A percentile compares a stretch with the other conserved stretches of the same genome.
Conservation (phyloP, 2,797 vertebrate genomes). For the Toxotes lorentzi region DNA sequence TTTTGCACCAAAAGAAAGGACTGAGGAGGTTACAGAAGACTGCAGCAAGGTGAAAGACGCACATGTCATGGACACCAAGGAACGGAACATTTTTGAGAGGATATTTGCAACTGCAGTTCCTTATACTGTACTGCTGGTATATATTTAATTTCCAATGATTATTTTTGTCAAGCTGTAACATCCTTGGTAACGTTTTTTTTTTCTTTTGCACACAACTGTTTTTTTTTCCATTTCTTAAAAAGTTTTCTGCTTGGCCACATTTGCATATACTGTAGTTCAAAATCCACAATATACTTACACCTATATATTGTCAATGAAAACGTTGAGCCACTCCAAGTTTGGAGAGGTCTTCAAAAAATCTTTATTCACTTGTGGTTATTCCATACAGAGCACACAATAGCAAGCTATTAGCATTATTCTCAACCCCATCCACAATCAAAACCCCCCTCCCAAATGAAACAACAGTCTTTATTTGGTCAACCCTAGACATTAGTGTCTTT, state of each 20-base stretch:
- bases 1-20: slow-evolving; percentile 25
- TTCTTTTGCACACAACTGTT: not conserved
- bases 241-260: slow-evolving; percentile 5
- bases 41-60: slow-evolving; percentile 24
- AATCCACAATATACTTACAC: slow-evolving; percentile 14
- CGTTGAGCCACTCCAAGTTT: slow-evolving; percentile 78
- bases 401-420: slow-evolving; percentile 74
- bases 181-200: not conserved
- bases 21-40: slow-evolving; percentile 20
- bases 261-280: not conserved
- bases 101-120: no score
- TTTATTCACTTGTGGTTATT: slow-evolving; percentile 90
- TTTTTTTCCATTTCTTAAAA: not conserved
- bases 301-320: slow-evolving; percentile 74
- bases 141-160: not conserved
- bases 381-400: slow-evolving; percentile 86
- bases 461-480: slow-evolving; percentile 65
- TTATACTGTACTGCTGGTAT: no score
- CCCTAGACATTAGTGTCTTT: slow-evolving; percentile 64
- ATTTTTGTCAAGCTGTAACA: not conserved
- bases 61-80: slow-evolving; percentile 63
- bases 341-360: slow-evolving; percentile 86
- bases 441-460: slow-evolving; percentile 70
- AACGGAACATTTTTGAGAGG: slow-evolving; percentile 72
- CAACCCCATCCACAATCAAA: slow-evolving; percentile 71